Conservation (phyloP, 2,888 invertebrate genomes). For the Teinopalpus imperialis region DNA sequence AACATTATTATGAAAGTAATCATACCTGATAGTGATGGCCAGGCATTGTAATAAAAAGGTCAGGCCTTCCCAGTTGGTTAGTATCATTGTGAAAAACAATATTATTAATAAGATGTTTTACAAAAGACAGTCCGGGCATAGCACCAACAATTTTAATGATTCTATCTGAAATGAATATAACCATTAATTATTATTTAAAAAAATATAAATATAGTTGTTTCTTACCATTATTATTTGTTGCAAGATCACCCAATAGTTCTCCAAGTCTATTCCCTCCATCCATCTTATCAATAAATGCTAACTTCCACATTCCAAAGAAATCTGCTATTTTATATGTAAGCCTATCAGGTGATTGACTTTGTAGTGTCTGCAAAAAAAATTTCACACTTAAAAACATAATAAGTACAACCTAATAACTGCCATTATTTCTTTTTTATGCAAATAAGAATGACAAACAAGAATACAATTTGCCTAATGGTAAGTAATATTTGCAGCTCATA, state of each 20-base stretch:
- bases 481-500: too few relatives aligned
- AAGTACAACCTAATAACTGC: too few relatives aligned
- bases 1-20: constrained; percentile 7
- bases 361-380: constrained; percentile 51
- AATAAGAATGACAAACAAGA: too few relatives aligned
- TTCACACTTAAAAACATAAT: background rate
- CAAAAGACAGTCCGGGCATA: constrained; percentile 78
- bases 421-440: too few relatives aligned
- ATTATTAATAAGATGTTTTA: constrained; percentile 83
- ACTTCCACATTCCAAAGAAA: constrained; percentile 81
- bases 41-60: constrained; percentile 83
- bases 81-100: constrained; percentile 82
- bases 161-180: constrained; percentile 64
- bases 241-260: constrained; percentile 76
- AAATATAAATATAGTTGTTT: constrained; percentile 5
- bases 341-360: constrained; percentile 56
- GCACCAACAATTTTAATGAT: constrained; percentile 83
- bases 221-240: constrained; percentile 72
- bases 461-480: too few relatives aligned
- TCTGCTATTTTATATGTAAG: constrained; percentile 76
- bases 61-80: constrained; percentile 81
- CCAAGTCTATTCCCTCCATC: constrained; percentile 78
- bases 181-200: constrained; percentile 1
- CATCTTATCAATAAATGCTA: constrained; percentile 81
- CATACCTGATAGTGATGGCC: constrained; percentile 84